Evolutionary conservation across 1,140 invertebrate genomes (phyloP), one percentile per base, ranked within the genome.

Genomic region (Trachymyrmex septentrionalis): DNA sequence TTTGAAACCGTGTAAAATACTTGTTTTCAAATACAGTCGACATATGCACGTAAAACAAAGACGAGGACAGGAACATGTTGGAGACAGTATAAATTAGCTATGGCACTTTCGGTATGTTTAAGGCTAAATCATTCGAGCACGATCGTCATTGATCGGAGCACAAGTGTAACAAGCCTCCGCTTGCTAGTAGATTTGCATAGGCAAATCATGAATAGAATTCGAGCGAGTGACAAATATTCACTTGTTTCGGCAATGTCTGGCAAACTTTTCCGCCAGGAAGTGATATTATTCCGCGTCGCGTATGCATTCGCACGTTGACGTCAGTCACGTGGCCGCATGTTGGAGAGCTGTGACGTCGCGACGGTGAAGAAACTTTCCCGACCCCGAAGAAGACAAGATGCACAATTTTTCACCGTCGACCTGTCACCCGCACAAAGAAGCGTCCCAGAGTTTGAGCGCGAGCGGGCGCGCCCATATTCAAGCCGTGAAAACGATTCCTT

Each of bases 391-490:
- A 59, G 78, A 30, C 66, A 50, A 63, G 75, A 50, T 61, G 73
- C 67, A 48, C 86, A 76, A 90, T 90, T 90, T 84, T 86, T 90
- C 88, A 90, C 53, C 72, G 88, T 84, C 66, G 66, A 50, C 53
- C 67, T 76, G 89, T 90, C 80, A 77, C 34, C 63, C 86, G 76
- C 81, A 82, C 88, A 81, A 90, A 90, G 86, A 85, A 76, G 24
- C 44, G 63, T 34, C 57, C 55, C 67, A 34, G 50, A 77, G 77
- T 90, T 86, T 57, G 77, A 0, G 30, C 30, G 30, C 30, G 30
- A 0, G 34, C 75, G 82, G 67, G 64, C 80, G 53, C 81, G 71
- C 6, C 10, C 55, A 66, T 86, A 86, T 89, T 85, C 21, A 64
- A 38, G 44, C 72, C 64, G 69, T 76, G 88, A 86, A 89, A 85